phyloP scores from a whole-genome alignment of 2,888 invertebrate genomes.

The Orthosia cruda region DNA sequence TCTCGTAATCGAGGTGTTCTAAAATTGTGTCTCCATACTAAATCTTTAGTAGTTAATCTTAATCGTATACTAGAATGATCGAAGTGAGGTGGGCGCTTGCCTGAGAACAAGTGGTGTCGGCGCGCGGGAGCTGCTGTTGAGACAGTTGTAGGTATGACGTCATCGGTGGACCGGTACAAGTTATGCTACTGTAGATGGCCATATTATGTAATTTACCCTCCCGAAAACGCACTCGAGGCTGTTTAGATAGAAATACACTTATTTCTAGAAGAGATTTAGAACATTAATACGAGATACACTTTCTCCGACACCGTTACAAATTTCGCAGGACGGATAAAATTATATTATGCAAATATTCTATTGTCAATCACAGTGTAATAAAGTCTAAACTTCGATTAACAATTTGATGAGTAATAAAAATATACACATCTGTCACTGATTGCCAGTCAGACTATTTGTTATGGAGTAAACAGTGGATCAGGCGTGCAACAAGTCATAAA shows the following conservation, averaged over 20 bases:
- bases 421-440: not conserved
- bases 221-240: constrained; percentile 18
- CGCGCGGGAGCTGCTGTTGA: not conserved
- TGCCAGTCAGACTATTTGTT: too few species aligned
- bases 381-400: not conserved
- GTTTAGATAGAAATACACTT: constrained; percentile 30
- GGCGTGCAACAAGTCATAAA: not conserved
- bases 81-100: constrained; percentile 66
- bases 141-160: not conserved
- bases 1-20: constrained; percentile 38
- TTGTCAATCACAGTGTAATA: constrained; percentile 47
- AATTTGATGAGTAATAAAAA: not conserved
- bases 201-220: constrained; percentile 9
- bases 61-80: constrained; percentile 70
- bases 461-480: not conserved
- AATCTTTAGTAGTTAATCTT: constrained; percentile 48
- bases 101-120: constrained; percentile 43
- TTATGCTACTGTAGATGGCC: not conserved
- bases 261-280: constrained; percentile 45
- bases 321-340: constrained; percentile 36
- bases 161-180: not conserved
- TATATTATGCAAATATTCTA: constrained; percentile 24
- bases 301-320: constrained; percentile 60
- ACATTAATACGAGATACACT: constrained; percentile 56
- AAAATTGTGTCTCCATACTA: constrained; percentile 44